Conservation (phyloP, 1,140 invertebrate species). For the Zaprionus taronus region DNA sequence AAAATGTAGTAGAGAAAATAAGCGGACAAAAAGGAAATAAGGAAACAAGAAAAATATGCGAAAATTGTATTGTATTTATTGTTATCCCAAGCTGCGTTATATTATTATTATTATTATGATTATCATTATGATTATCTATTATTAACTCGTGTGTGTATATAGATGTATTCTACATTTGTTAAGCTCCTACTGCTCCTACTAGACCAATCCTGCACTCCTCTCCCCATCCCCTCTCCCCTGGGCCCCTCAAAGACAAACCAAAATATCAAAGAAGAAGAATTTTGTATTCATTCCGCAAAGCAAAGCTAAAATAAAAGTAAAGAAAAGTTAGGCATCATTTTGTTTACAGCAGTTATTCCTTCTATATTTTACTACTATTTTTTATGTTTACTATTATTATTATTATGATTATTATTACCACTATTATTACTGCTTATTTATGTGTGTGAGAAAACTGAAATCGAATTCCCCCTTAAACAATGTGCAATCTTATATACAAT, state of each 20-base stretch:
- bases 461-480: conserved; percentile 56
- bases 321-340: conserved; percentile 45
- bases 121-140: conserved; percentile 66
- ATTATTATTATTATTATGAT: conserved; percentile 79
- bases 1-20: conserved; percentile 56
- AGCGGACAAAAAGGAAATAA: conserved; percentile 24
- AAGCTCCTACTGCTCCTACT: conserved; percentile 12
- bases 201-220: background rate
- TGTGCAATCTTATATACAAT: conserved; percentile 69
- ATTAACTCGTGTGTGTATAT: conserved; percentile 78
- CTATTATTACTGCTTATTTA: conserved; percentile 53
- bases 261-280: conserved; percentile 23
- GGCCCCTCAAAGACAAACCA: conserved; percentile 72
- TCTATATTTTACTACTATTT: conserved; percentile 25
- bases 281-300: conserved; percentile 80
- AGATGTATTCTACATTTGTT: conserved; percentile 79
- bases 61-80: conserved; percentile 79
- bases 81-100: conserved; percentile 78
- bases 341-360: conserved; percentile 60
- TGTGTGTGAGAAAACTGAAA: conserved; percentile 56
- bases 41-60: conserved; percentile 49
- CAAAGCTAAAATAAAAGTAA: conserved; percentile 38
- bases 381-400: conserved; percentile 37
- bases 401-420: conserved; percentile 66
- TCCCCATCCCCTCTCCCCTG: background rate